These are phyloP conservation scores for Caranx melampygus DNA, from an alignment of 2,113 vertebrate species.

Conservation along the genomic window DNA sequence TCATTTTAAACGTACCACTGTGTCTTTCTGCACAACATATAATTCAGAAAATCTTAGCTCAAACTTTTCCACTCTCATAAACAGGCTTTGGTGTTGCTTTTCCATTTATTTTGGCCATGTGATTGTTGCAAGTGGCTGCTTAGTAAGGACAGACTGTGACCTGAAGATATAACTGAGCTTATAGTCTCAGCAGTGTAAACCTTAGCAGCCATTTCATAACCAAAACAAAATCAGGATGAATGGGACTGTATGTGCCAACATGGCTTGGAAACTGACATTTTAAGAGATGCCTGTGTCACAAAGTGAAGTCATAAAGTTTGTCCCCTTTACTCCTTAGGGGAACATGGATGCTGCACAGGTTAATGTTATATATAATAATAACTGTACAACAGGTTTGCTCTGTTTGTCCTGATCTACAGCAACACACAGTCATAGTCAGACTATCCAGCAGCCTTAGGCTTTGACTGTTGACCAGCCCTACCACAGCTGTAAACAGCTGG, in stretches of 20 bases:
- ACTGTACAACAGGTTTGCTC: not conserved
- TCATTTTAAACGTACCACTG: not conserved
- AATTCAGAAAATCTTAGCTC: slow-evolving; percentile 6
- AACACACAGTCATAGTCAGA: not conserved
- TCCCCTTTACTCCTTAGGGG: not conserved
- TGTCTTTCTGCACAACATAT: slow-evolving; percentile 7
- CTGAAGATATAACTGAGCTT: slow-evolving; percentile 21
- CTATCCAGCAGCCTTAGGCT: not conserved
- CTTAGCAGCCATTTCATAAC: slow-evolving; percentile 12
- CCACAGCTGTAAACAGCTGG: slow-evolving; percentile 38
- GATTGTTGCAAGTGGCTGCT: slow-evolving; percentile 35
- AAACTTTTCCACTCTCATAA: slow-evolving; percentile 51
- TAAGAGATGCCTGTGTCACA: not conserved
- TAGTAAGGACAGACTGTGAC: slow-evolving; percentile 25
- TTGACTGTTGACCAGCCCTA: not conserved
- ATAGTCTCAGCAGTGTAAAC: slow-evolving; percentile 20
- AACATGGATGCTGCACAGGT: not conserved
- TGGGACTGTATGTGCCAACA: not conserved
- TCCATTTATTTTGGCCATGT: slow-evolving; percentile 63
- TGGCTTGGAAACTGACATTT: not conserved
- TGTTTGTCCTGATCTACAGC: slow-evolving; percentile 7
- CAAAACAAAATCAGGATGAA: slow-evolving; percentile 30
- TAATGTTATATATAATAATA: slow-evolving; percentile 1
- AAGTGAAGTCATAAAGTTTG: not conserved
- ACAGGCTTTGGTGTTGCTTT: slow-evolving; percentile 46